These are phyloP conservation scores for Drosophila imparisetae DNA, from an alignment of 2,888 invertebrate genomes.

Conservation along the genomic window DNA sequence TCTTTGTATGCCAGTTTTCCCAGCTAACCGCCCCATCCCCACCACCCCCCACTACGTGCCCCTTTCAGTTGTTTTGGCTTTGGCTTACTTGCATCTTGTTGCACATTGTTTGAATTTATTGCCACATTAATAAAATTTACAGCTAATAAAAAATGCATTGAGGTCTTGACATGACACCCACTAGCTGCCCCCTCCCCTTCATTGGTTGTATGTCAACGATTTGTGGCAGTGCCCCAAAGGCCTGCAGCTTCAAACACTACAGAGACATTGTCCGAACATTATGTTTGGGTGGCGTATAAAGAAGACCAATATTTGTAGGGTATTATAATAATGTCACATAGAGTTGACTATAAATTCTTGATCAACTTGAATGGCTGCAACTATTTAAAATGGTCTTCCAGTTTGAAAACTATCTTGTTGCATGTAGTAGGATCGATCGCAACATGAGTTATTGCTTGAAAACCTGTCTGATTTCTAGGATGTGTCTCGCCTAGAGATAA, in stretches of 20 bases:
- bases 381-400: neutral
- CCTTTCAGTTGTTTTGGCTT: constrained; percentile 40
- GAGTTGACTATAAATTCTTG: neutral
- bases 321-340: neutral
- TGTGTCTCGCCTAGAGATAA: neutral
- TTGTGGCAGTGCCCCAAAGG: neutral
- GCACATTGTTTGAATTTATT: constrained; percentile 74
- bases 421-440: neutral
- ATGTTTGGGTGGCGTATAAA: neutral
- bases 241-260: neutral
- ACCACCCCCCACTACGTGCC: neutral
- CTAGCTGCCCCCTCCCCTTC: constrained; percentile 25
- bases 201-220: neutral
- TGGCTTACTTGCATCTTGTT: constrained; percentile 62
- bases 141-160: constrained; percentile 81
- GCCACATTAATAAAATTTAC: constrained; percentile 80
- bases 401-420: neutral
- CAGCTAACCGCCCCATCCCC: neutral
- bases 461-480: neutral
- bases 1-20: constrained; percentile 51
- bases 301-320: neutral
- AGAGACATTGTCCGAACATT: neutral
- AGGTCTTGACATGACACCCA: constrained; percentile 65
- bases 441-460: neutral
- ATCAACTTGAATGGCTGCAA: neutral